phyloP scores from a whole-genome alignment of 1,140 invertebrate genomes.

The Pseudomyrmex pallidus region DNA sequence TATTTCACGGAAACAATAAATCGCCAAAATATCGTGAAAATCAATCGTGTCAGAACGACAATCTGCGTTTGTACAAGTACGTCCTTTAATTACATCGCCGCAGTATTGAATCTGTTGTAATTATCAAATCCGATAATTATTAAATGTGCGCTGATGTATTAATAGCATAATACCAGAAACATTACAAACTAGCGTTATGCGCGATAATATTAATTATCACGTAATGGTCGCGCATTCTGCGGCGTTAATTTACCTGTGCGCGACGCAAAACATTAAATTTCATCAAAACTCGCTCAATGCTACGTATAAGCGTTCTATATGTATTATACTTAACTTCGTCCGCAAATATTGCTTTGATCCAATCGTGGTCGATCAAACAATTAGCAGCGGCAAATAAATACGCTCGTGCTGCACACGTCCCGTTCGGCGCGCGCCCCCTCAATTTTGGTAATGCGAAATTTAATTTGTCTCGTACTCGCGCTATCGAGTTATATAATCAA shows the following conservation, averaged over 20 bases:
- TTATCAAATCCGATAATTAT: slow-evolving; percentile 68
- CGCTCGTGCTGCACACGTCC: slow-evolving; percentile 5
- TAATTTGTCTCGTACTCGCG: slow-evolving; percentile 23
- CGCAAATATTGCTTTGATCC: slow-evolving; percentile 52
- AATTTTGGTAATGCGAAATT: slow-evolving; percentile 46
- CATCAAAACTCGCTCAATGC: slow-evolving; percentile 42
- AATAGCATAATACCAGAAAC: slow-evolving; percentile 53
- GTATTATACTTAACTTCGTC: slow-evolving; percentile 50
- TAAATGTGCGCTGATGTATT: slow-evolving; percentile 61
- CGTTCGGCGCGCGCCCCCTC: not conserved
- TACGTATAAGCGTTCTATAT: slow-evolving; percentile 12
- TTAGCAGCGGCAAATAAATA: slow-evolving; percentile 56
- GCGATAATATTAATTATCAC: slow-evolving; percentile 59
- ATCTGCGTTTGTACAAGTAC: slow-evolving; percentile 39
- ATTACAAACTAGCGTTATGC: slow-evolving; percentile 49
- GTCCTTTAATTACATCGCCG: slow-evolving; percentile 66
- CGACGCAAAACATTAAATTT: slow-evolving; percentile 57
- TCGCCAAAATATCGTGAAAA: slow-evolving; percentile 46
- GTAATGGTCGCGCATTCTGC: slow-evolving; percentile 32
- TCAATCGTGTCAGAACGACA: slow-evolving; percentile 40
- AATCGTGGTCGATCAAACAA: slow-evolving; percentile 56
- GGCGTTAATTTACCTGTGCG: slow-evolving; percentile 43
- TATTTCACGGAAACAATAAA: slow-evolving; percentile 47
- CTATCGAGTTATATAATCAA: slow-evolving; percentile 28
- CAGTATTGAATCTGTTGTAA: slow-evolving; percentile 67